These are phyloP conservation scores for Pomacea canaliculata DNA, from an alignment of 2,888 invertebrate genomes.

Conservation along the genomic window DNA sequence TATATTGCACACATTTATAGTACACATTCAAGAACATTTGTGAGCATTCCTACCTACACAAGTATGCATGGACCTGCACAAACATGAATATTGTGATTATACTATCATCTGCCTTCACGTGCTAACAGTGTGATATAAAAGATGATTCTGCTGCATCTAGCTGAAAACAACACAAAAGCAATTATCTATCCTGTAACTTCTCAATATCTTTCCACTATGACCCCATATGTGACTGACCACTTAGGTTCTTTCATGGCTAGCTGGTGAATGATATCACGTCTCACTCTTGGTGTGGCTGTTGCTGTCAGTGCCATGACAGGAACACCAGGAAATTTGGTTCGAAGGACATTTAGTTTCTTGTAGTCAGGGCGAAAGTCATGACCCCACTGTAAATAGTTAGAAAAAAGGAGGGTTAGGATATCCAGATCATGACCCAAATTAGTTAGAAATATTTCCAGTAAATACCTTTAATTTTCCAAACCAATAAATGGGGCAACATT, in stretches of 20 bases:
- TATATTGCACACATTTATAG: too few relatives aligned
- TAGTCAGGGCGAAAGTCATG: conserved; percentile 84
- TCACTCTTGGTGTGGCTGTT: conserved; percentile 93
- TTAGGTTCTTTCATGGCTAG: conserved; percentile 72
- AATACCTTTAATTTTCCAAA: not conserved
- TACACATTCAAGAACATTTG: too few relatives aligned
- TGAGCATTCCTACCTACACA: too few relatives aligned
- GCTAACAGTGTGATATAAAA: too few relatives aligned
- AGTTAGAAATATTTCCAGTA: too few relatives aligned
- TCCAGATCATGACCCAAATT: not conserved
- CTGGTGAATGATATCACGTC: conserved; percentile 89
- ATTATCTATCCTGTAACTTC: too few relatives aligned
- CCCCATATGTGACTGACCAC: conserved; percentile 51
- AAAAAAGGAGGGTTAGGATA: not conserved
- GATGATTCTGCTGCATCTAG: too few relatives aligned
- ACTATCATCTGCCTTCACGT: too few relatives aligned
- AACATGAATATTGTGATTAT: too few relatives aligned
- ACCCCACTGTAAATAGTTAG: conserved; percentile 79
- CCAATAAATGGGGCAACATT: not conserved
- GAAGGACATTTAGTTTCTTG: conserved; percentile 82
- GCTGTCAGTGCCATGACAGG: conserved; percentile 90
- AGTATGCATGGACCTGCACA: too few relatives aligned
- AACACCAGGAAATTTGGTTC: conserved; percentile 80
- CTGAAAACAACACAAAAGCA: too few relatives aligned
- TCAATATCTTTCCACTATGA: too few relatives aligned